Base-by-base conservation (phyloP, 2,888 invertebrate genomes). In the Phyto melanocephala region DNA sequence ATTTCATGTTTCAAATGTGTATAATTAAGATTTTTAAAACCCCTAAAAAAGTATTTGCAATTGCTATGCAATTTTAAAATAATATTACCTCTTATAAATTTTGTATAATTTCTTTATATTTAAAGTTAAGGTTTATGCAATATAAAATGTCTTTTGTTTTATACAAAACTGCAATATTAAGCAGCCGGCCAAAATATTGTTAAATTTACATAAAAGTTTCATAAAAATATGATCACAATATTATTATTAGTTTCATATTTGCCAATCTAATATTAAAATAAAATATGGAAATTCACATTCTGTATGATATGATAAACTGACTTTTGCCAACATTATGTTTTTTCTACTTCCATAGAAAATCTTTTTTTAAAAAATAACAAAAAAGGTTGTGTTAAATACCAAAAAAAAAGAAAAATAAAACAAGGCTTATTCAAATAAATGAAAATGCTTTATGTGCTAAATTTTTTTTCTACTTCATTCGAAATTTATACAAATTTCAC, bases 401-500 rank as follows among this genome's bases (percentile, higher is more conserved):
- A 74, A 28, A 52, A 11, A 52, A 37, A 62, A 52, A 40, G 60
- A 50, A 58, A 56, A 10, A 45, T 8, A 42, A 0, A 58, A 17
- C 45, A n/a, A 37, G 6, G 28, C 6, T 28, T 28, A 58, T 28
- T 15, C 50, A 63, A 56, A 71, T 13, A 71, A 42, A 15, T 15
- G 11, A 72, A 37, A 65, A 45, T 72, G 47, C 65, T 70, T 65
- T 65, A 50, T 65, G 40, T 65, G 65, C 33, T 58, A 58, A 40
- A 71, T 63, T 37, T 71, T n/a, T 40, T 5, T 63, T 65, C 10
- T 15, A 1, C 3, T 28, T 28, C 6, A 28, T 28, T 47, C 7
- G 17, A 37, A 65, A 37, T 58, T 58, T 79, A 28, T 52, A 52
- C 47, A 65, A 50, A 63, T 20, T 37, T 33, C 20, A 65, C 28